Conservation (phyloP, 2,113 vertebrate genomes). For the Peromyscus californicus region DNA sequence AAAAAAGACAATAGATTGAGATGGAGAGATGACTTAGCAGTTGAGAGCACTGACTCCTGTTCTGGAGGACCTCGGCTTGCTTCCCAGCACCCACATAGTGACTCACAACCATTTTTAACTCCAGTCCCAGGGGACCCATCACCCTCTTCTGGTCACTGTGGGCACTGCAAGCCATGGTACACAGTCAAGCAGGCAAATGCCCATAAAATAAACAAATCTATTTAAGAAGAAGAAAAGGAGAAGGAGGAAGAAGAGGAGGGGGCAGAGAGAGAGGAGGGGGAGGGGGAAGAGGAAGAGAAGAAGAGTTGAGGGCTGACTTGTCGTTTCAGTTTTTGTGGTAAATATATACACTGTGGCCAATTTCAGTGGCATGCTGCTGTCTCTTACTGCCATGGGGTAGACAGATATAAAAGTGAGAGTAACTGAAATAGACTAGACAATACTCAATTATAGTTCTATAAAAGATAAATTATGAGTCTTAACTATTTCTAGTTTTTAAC, state of each 20-base stretch:
- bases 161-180: background rate
- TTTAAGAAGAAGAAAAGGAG: background rate
- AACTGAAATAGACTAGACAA: background rate
- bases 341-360: background rate
- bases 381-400: background rate
- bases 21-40: background rate
- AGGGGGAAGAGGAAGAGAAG: background rate
- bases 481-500: conserved; percentile 4
- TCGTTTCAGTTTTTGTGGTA: background rate
- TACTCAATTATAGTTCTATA: background rate
- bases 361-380: background rate
- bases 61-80: background rate
- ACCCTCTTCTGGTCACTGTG: background rate
- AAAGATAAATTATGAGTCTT: background rate
- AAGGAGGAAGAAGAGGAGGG: too few species aligned
- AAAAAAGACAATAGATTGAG: background rate
- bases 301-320: background rate
- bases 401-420: background rate
- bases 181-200: background rate
- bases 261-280: too few species aligned
- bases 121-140: background rate
- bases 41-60: background rate
- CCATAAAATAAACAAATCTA: background rate
- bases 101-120: background rate
- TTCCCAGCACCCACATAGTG: background rate